Conservation (phyloP, 2,888 invertebrate genomes). For the Orthosia gothica region DNA sequence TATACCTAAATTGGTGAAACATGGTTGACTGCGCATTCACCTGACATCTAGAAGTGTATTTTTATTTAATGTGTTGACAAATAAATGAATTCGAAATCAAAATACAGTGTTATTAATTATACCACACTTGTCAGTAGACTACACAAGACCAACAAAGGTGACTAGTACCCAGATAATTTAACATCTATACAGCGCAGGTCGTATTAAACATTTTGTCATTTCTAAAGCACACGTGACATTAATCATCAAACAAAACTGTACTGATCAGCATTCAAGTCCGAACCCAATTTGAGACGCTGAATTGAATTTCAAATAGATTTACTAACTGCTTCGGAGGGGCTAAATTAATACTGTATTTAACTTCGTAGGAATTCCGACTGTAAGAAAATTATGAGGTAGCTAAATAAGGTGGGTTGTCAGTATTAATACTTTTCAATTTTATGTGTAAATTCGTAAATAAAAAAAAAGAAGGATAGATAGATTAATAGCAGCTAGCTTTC, state of each 20-base stretch:
- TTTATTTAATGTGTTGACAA: no score
- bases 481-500: not conserved
- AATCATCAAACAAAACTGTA: conserved; percentile 60
- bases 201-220: conserved; percentile 21
- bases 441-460: no score
- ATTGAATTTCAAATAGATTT: conserved; percentile 77
- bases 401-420: conserved; percentile 52
- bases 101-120: not conserved
- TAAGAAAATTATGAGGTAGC: conserved; percentile 58
- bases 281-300: conserved; percentile 69
- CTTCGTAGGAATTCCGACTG: conserved; percentile 50
- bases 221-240: conserved; percentile 36
- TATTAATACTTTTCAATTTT: conserved; percentile 39
- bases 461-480: not conserved
- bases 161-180: not conserved
- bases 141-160: not conserved
- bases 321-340: conserved; percentile 61
- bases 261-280: conserved; percentile 73
- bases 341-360: conserved; percentile 73
- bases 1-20: no score
- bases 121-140: not conserved
- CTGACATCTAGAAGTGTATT: no score
- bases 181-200: no score
- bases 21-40: no score
- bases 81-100: no score